phyloP scores from a whole-genome alignment of 2,888 invertebrate species.

The Andrena bicolor region DNA sequence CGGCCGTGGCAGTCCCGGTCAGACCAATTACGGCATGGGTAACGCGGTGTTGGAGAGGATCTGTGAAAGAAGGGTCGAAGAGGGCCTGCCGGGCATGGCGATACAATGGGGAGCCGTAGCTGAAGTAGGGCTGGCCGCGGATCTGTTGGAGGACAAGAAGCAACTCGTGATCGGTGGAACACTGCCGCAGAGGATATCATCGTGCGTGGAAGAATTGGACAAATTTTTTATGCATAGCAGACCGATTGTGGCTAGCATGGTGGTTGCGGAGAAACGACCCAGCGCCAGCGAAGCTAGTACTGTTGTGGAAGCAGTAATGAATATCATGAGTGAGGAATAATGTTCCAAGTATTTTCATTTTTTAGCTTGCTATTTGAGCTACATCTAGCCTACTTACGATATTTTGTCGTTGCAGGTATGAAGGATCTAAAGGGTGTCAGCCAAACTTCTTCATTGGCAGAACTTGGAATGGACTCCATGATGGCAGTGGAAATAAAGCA shows the following conservation, averaged over 20 bases:
- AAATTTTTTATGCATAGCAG: conserved; percentile 88
- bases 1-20: conserved; percentile 89
- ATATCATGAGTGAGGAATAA: conserved; percentile 85
- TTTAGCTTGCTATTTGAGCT: neutral
- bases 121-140: conserved; percentile 92
- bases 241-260: conserved; percentile 92
- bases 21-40: conserved; percentile 89
- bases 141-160: conserved; percentile 90
- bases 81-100: conserved; percentile 86
- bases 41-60: conserved; percentile 91
- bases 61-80: conserved; percentile 71
- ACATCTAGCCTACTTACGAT: neutral
- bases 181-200: conserved; percentile 93
- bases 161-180: conserved; percentile 92
- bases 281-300: conserved; percentile 88
- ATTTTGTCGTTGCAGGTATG: conserved; percentile 75
- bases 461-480: conserved; percentile 98
- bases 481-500: conserved; percentile 99
- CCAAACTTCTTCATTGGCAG: conserved; percentile 91
- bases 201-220: conserved; percentile 92
- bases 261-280: conserved; percentile 93
- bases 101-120: conserved; percentile 90
- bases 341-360: neutral
- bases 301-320: conserved; percentile 91
- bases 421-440: conserved; percentile 88